Base-by-base conservation (phyloP, 2,113 vertebrate species). In the Gasterosteus nipponicus region DNA sequence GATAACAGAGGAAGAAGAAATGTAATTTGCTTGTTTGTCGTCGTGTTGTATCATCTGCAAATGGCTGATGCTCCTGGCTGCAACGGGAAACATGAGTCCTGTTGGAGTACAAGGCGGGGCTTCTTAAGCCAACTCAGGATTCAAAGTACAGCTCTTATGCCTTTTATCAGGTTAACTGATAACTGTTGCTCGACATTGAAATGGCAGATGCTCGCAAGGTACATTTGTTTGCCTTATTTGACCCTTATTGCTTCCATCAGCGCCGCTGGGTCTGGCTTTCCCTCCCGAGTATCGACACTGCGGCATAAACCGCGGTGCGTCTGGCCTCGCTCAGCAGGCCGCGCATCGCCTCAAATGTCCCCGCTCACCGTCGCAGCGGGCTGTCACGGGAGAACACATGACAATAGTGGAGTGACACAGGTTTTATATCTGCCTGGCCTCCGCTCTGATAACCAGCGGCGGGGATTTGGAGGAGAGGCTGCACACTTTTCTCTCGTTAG, bases 231-330 rank as follows among this genome's bases (percentile, higher is more conserved):
- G n/a, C 47, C 22, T 26, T 26, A 26, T 26, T 26, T 78, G 75
- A 44, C 44, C 62, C 12, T 77, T 60, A 82, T 89, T 63, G 65
- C 81, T 75, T 61, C 42, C 66, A 77, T 33, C 73, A 51, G 51
- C 47, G 69, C 64, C 5, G 31, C 63, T 49, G 42, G 15, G 73
- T 68, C 62, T 84, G 15, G 10, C 38, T 76, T 73, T 59, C 77
- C 88, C 85, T 75, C 53, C 35, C 10, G 3, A 26, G 33, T 80
- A 89, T 79, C 22, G 77, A 82, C 78, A 77, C 41, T 47, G 47
- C 57, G 0, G 16, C 56, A 72, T 58, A 67, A 53, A 26, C 56
- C 63, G 39, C 56, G 15, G 56, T 8, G 70, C 38, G 7, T 4
- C 60, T 33, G 5, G 51, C 57, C 59, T 69, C 42, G 5, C 31